Percentiles rank a stretch among this genome's conserved stretches.
Conservation (phyloP, 2,797 vertebrate genomes). For the Fringilla coelebs region DNA sequence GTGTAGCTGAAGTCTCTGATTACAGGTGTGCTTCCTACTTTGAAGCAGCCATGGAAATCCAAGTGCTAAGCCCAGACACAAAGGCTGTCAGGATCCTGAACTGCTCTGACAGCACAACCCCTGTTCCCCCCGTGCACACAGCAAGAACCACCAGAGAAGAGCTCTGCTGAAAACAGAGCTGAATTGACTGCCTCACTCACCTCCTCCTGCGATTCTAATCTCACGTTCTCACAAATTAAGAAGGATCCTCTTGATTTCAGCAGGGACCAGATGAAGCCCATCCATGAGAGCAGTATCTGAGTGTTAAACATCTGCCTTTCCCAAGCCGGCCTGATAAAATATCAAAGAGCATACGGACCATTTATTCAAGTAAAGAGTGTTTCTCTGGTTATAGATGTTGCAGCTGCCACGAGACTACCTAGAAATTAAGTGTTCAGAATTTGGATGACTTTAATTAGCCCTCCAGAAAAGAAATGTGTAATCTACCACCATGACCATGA, state of each 20-base stretch:
- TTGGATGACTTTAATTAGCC: conserved; percentile 27
- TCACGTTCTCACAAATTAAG: not conserved
- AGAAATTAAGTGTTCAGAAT: conserved; percentile 36
- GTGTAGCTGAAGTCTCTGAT: not conserved
- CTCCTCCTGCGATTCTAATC: not conserved
- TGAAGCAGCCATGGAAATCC: not conserved
- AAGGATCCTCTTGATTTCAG: not conserved
- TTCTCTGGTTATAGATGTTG: not conserved
- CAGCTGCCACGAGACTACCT: not conserved
- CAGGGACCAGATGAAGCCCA: not conserved
- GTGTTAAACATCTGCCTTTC: not conserved
- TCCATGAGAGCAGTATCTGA: not conserved
- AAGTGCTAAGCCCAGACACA: not conserved
- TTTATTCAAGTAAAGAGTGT: not conserved
- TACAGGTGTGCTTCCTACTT: not conserved
- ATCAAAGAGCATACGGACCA: not conserved
- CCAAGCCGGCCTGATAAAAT: not conserved
- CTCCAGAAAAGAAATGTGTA: conserved; percentile 30
- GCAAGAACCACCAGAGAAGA: not conserved
- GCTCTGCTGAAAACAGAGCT: not conserved
- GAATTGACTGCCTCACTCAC: not conserved
- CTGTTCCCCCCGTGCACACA: not conserved
- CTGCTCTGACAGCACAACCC: not conserved
- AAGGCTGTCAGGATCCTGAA: not conserved
- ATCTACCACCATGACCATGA: not conserved